A percentile compares a stretch with the other conserved stretches of the same genome.
These are phyloP conservation scores for Cancer borealis DNA, from an alignment of 2,888 invertebrate species.

Conservation along the genomic window DNA sequence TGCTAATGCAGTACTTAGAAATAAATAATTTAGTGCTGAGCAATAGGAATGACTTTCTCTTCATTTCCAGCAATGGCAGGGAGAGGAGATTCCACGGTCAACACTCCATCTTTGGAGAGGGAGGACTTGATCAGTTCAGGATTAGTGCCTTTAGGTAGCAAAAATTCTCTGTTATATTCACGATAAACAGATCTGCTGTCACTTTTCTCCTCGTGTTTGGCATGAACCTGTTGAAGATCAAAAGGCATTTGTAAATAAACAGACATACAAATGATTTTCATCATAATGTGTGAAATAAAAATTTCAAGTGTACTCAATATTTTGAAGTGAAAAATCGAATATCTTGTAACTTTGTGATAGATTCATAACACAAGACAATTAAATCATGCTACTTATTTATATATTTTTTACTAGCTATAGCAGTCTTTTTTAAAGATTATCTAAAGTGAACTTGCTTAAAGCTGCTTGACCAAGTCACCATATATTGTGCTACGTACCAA, in stretches of 20 bases:
- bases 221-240: slow-evolving; percentile 88
- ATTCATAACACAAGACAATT: too few species aligned
- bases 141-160: slow-evolving; percentile 97
- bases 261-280: not conserved
- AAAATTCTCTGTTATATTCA: slow-evolving; percentile 98
- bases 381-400: too few species aligned
- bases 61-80: slow-evolving; percentile 81
- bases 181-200: slow-evolving; percentile 98
- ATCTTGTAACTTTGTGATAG: too few species aligned
- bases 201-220: slow-evolving; percentile 98
- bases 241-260: not conserved
- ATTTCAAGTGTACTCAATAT: not conserved
- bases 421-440: not conserved
- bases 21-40: slow-evolving; percentile 68
- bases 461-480: not conserved
- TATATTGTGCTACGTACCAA: slow-evolving; percentile 85
- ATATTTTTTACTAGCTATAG: too few species aligned
- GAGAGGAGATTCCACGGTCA: slow-evolving; percentile 97
- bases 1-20: slow-evolving; percentile 15
- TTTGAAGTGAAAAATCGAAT: too few species aligned
- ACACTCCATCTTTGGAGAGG: slow-evolving; percentile 94
- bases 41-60: slow-evolving; percentile 76
- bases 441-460: not conserved
- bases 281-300: not conserved
- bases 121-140: slow-evolving; percentile 97